Conservation (phyloP, 1,140 invertebrate species). For the Aphis craccivora region DNA sequence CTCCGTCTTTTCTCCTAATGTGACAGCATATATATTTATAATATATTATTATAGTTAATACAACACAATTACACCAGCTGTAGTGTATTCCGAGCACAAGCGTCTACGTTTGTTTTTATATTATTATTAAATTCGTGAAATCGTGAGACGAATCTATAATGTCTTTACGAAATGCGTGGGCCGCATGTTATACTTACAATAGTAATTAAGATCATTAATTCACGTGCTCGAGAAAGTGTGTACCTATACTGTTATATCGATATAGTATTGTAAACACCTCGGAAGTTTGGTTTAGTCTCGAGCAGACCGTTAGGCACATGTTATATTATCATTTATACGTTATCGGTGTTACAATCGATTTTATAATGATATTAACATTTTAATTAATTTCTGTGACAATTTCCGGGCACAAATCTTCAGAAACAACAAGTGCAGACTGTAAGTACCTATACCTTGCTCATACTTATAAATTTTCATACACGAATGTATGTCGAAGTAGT, state of each 20-base stretch:
- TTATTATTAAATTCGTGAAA: not conserved
- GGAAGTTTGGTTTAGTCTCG: not conserved
- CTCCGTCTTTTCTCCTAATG: not conserved
- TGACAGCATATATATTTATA: not conserved
- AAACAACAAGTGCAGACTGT: not conserved
- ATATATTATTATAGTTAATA: not conserved
- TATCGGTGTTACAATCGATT: too few species aligned
- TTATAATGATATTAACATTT: not conserved
- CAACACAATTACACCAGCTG: not conserved
- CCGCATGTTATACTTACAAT: not conserved
- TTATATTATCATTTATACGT: too few species aligned
- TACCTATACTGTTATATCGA: not conserved
- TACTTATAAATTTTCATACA: not conserved
- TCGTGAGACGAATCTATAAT: constrained; percentile 1
- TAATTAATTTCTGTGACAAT: not conserved
- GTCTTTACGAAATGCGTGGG: not conserved
- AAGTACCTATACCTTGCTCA: not conserved
- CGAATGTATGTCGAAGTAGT: not conserved
- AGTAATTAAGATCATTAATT: constrained; percentile 18
- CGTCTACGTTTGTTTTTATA: not conserved
- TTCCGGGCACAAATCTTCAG: not conserved
- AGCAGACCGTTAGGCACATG: not conserved
- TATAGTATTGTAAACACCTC: not conserved
- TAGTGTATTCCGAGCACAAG: not conserved
- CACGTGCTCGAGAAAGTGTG: not conserved